phyloP scores from a whole-genome alignment of 1,140 invertebrate genomes.

The Globodera ellingtonae region DNA sequence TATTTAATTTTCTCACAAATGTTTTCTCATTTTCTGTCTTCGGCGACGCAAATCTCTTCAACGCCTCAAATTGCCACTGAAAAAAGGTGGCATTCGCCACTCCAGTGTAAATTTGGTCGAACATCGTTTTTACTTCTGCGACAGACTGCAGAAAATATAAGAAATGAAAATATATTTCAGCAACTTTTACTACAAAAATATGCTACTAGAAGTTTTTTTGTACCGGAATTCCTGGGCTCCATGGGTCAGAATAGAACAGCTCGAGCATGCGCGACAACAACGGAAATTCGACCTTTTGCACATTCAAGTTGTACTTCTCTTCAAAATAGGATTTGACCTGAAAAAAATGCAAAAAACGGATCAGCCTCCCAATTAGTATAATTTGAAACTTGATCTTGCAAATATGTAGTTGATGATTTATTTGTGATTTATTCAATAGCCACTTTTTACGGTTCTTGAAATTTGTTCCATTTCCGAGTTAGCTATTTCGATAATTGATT shows the following conservation, averaged over 20 bases:
- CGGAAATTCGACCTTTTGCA: conserved; percentile 29
- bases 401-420: too few species aligned
- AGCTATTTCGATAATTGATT: too few species aligned
- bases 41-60: background rate
- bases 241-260: conserved; percentile 14
- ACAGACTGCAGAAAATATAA: background rate
- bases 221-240: conserved; percentile 17
- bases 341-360: background rate
- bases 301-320: conserved; percentile 5
- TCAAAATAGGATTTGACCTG: conserved; percentile 14
- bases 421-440: too few species aligned
- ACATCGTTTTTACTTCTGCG: background rate
- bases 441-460: background rate
- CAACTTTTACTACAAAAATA: background rate
- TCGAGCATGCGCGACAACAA: conserved; percentile 17
- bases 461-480: background rate
- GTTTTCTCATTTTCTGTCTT: background rate
- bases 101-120: background rate
- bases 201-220: background rate
- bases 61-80: background rate
- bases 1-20: background rate
- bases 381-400: too few species aligned
- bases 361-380: background rate
- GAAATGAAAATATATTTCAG: background rate
- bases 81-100: background rate